Base-by-base conservation (phyloP, 2,888 invertebrate species). In the Lasioglossum morio region DNA sequence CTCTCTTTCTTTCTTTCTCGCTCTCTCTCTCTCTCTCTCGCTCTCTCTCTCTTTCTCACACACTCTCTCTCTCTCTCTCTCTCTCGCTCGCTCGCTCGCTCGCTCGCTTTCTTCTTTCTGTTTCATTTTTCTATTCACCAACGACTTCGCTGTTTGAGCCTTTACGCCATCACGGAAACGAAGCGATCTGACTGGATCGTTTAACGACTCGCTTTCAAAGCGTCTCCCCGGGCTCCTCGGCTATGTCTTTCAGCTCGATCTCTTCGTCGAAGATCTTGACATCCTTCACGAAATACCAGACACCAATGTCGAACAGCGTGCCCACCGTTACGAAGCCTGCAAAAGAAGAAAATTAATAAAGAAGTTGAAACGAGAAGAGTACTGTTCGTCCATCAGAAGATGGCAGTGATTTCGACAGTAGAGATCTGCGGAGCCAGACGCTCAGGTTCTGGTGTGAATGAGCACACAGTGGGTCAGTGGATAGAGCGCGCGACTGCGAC, bases 211-310 rank as follows among this genome's bases (percentile, higher is more conserved):
- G 60, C 74, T 74, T 76, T 93, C 89, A 93, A 84, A 91, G 91
- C 19, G 92, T 91, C 81, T 95, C 94, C 19, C 91, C 93, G 7
- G 93, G 93, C 43, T 95, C 95, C 81, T 95, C 94, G 7, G 93
- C 92, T 60, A 95, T 94, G 81, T 94, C 94, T 88, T 96, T 95
- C 43, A 96, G 92, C 90, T 96, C 96, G 57, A 95, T 94, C 91
- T 97, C 97, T 88, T 97, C 97, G 91, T 97, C 97, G 93, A 97
- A 97, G 90, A 97, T 97, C 94, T 97, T 96, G 73, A 97, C 95
- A 91, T 97, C 96, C 93, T 97, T 97, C 2, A 97, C 97, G 91
- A 96, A 96, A 94, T 97, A 97, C 97, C 97, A 97, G 19, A 97
- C 97, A 27, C 96, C 96, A 60, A 96, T 94, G 92, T 97, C 97